Evolutionary conservation across 2,797 vertebrate genomes (phyloP).

Genomic region (Gouania willdenowi): DNA sequence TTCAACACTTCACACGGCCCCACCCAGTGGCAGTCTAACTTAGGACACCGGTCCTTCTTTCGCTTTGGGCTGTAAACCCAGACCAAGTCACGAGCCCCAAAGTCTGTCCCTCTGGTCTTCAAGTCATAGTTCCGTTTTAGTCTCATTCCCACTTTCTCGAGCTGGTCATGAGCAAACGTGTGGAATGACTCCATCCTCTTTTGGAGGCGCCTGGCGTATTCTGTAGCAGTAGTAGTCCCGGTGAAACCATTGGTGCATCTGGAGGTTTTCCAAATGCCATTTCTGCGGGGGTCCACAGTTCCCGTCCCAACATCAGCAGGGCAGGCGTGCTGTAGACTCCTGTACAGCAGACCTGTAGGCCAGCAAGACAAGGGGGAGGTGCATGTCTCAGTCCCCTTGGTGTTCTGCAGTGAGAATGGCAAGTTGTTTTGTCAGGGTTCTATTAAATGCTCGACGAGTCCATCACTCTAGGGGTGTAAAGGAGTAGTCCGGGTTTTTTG

Average conservation of each 20-base stretch:
- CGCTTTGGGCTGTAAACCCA: background rate
- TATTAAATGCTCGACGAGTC: background rate
- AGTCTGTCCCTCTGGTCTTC: no score
- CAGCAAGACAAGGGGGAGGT: background rate
- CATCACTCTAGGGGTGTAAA: background rate
- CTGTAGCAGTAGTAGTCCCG: no score
- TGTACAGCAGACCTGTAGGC: no score
- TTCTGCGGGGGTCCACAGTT: background rate
- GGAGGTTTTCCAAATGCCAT: background rate
- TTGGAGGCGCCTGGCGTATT: background rate
- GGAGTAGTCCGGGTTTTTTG: no score
- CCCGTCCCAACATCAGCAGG: no score
- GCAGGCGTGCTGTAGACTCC: no score
- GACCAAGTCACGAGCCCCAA: no score
- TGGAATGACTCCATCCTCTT: background rate
- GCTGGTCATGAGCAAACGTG: background rate
- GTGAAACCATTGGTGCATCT: background rate
- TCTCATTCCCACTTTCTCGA: background rate
- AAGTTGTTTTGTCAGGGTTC: background rate
- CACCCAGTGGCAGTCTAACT: constrained; percentile 7
- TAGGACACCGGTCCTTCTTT: background rate
- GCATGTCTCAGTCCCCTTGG: background rate
- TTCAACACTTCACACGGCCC: constrained; percentile 10
- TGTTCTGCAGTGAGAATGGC: background rate
- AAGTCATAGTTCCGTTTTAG: no score